Base-by-base conservation (phyloP, 2,797 vertebrate genomes). In the Mus spretus region DNA sequence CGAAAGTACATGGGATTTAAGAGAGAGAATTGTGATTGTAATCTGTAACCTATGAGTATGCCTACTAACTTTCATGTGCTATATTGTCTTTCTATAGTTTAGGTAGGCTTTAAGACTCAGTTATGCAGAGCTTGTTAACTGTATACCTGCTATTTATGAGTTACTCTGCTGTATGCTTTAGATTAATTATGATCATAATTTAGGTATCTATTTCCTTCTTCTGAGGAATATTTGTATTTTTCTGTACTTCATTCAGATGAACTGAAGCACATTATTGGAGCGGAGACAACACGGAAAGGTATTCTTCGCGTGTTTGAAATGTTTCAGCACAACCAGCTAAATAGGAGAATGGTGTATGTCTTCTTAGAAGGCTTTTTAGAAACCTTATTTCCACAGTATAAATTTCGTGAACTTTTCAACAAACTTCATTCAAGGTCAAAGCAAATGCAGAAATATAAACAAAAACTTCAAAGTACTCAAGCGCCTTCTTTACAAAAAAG, bases 241-340 rank as follows among this genome's bases (percentile, higher is more conserved):
- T 9, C n/a, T 55, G 96, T 79, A 87, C 20, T 97, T 96, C 95
- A 92, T 98, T 79, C 98, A 99, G 99, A 99, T 95, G 99, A 99
- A 98, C 98, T 99, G 98, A 99, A 99, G 98, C 99, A 99, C 99
- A 99, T 99, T 98, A 99, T 99, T 78, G 99, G 99, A 2, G 99
- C 99, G 0, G 99, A 99, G 98, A 99, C 99, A 84, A 99, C 99
- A 0, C 99, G 99, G 61, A 99, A 99, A 95, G 99, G 99, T 98
- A 99, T 99, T 97, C 99, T 99, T 96, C 99, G 99, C 0, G 99
- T 99, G 97, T 99, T 99, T 89, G 99, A 99, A 98, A 99, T 99
- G 99, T 99, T 99, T 98, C 99, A 99, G 98, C 99, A 99, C 97
- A 99, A 99, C 97, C 99, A 99, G n/a, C 99, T 99, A 98, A 99